phyloP scores from a whole-genome alignment of 2,888 invertebrate species.

The Corbicula japonica region DNA sequence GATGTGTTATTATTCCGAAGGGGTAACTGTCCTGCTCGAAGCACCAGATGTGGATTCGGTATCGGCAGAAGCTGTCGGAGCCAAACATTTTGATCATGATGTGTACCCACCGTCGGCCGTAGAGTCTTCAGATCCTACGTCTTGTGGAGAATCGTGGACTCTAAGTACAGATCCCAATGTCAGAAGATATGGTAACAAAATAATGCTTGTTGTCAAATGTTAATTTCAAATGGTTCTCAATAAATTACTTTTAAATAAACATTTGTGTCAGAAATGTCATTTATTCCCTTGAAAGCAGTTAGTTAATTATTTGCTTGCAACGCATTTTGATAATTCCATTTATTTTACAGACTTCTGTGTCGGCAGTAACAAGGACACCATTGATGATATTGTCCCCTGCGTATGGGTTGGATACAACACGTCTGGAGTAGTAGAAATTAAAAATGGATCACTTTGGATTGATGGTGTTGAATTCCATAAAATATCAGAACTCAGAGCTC shows the following conservation, averaged over 20 bases:
- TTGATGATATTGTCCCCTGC: conserved; percentile 62
- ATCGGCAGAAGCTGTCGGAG: conserved; percentile 40
- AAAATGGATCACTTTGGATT: conserved; percentile 51
- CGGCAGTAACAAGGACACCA: conserved; percentile 41
- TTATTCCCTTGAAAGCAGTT: not conserved
- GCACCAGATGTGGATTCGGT: conserved; percentile 61
- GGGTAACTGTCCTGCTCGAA: conserved; percentile 60
- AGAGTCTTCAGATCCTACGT: conserved; percentile 46
- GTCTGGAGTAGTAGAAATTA: conserved; percentile 52
- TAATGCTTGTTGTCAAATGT: not conserved
- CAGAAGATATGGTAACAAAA: conserved; percentile 54
- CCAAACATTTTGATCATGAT: conserved; percentile 39
- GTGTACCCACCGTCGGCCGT: conserved; percentile 53
- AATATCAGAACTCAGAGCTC: conserved; percentile 50
- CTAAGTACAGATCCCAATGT: conserved; percentile 50
- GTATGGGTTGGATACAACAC: conserved; percentile 58
- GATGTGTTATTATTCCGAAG: no score
- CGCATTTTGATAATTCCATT: not conserved
- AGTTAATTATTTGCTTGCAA: not conserved
- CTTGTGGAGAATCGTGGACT: conserved; percentile 46
- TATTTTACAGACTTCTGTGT: conserved; percentile 59
- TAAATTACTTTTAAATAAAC: not conserved
- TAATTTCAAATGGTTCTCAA: not conserved
- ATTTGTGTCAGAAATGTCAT: not conserved
- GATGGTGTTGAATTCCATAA: conserved; percentile 32